Base-by-base conservation (phyloP, 2,797 vertebrate genomes). In the Epinephelus malabaricus region DNA sequence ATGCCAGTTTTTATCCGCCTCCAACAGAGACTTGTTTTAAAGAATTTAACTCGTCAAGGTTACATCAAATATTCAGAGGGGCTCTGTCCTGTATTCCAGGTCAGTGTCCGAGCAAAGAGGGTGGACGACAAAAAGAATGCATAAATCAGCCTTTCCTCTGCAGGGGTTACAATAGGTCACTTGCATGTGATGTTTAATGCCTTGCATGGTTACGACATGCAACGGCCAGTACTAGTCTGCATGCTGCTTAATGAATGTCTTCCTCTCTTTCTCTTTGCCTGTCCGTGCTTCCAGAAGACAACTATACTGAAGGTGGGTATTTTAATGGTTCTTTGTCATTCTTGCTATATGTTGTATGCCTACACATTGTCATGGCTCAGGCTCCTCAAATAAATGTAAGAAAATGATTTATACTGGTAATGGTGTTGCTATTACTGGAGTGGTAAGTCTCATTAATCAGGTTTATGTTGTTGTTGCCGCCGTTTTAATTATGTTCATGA, bases 171-270 rank as follows among this genome's bases (percentile, higher is more conserved):
- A 88, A 85, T 85, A 92, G 95, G 95, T 96, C 95, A 96, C 96
- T 96, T 98, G 98, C 97, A 99, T 98, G 98, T 96, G 94, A 96
- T 97, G 96, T 98, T 96, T 96, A 94, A 94, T 94, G 97, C 97
- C 97, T 98, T 98, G 97, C 98, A 98, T 99, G 98, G 95, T 92
- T 87, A 95, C 94, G 88, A 96, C 98, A 99, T 99, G 97, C 98
- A 98, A 96, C 73, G 97, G 97, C 97, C 95, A 94, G 96, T 96
- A 96, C 95, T 93, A 96, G 97, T 97, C 96, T 99, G 98, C 98
- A 99, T 99, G 98, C 97, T 95, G 96, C 97, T 99, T 98, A 99
- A 98, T 97, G 95, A 98, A 97, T 98, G 96, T 99, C 96, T 98
- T 96, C 96, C 97, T 97, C 97, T 98, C 97, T 99, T 95, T 99